Conservation (phyloP, 2,113 vertebrate genomes). For the Dicaeum eximium region DNA sequence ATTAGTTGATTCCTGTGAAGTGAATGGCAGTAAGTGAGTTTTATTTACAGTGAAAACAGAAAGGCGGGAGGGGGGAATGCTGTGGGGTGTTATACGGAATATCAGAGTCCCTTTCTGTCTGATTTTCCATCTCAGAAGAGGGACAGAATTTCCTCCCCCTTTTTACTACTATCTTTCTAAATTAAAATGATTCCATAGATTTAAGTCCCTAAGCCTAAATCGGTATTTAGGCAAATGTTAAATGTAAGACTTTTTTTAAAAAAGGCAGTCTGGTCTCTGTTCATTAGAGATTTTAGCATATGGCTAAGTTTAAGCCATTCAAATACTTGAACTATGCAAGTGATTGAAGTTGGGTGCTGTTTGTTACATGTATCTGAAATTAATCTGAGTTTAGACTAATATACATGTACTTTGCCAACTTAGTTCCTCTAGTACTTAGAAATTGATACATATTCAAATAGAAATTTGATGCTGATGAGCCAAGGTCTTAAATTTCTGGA, state of each 20-base stretch:
- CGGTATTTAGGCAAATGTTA: not conserved
- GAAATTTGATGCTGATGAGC: not conserved
- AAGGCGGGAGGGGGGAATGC: not conserved
- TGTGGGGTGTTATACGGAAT: not conserved
- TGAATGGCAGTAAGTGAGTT: not conserved
- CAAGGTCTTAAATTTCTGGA: not conserved
- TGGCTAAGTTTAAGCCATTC: conserved; percentile 1
- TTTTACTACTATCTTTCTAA: not conserved
- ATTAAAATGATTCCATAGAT: not conserved
- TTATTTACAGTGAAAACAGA: not conserved
- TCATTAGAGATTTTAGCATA: not conserved
- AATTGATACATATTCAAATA: not conserved
- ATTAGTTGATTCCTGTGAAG: not conserved
- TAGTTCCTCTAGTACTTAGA: not conserved
- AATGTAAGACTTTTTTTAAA: not conserved
- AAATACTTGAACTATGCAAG: not conserved
- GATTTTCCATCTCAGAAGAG: not conserved
- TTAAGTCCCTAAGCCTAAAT: not conserved
- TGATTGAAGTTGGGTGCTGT: not conserved
- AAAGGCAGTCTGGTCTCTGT: not conserved
- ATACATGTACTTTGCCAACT: not conserved
- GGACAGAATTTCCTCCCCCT: not conserved
- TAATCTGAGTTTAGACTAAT: not conserved
- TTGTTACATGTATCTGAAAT: not conserved
- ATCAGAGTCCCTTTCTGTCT: not conserved